phyloP scores from a whole-genome alignment of 2,888 invertebrate genomes.

The Unio pictorum region DNA sequence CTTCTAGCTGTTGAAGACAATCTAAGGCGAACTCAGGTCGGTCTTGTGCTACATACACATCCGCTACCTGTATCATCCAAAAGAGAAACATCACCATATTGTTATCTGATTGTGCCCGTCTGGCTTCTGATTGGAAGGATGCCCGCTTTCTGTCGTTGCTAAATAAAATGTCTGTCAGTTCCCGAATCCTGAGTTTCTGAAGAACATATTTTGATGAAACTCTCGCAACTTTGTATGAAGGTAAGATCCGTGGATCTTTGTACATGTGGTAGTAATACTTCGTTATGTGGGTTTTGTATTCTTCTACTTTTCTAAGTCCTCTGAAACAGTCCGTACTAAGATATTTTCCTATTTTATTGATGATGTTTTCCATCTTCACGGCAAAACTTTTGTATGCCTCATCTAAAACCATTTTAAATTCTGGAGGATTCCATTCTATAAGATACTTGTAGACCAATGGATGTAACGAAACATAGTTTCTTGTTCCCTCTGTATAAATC shows the following conservation, averaged over 20 bases:
- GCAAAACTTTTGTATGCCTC: slow-evolving; percentile 20
- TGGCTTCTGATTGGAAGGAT: too few species aligned
- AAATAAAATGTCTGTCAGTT: slow-evolving; percentile 26
- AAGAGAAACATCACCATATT: too few species aligned
- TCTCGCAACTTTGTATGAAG: slow-evolving; percentile 9
- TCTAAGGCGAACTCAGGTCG: too few species aligned
- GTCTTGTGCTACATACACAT: too few species aligned
- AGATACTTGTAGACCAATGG: slow-evolving; percentile 27
- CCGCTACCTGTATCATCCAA: too few species aligned
- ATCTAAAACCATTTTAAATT: slow-evolving; percentile 1
- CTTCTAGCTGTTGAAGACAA: too few species aligned
- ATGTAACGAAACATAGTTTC: slow-evolving; percentile 17
- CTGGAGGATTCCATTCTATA: slow-evolving; percentile 17
- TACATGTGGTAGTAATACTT: slow-evolving; percentile 21
- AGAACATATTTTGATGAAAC: slow-evolving; percentile 10
- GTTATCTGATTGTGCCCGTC: too few species aligned
- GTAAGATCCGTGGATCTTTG: slow-evolving; percentile 10
- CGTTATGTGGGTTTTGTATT: slow-evolving; percentile 18
- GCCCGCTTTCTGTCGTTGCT: slow-evolving; percentile 21
- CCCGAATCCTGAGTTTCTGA: slow-evolving; percentile 25
- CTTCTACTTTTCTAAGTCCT: slow-evolving; percentile 18
- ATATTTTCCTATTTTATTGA: slow-evolving; percentile 12
- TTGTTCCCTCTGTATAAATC: neutral
- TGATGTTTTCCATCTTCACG: slow-evolving; percentile 16
- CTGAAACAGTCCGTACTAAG: slow-evolving; percentile 17